Conservation (phyloP, 37 sponge, comb jelly and placozoan genomes). For the Dysidea cf. avara region DNA sequence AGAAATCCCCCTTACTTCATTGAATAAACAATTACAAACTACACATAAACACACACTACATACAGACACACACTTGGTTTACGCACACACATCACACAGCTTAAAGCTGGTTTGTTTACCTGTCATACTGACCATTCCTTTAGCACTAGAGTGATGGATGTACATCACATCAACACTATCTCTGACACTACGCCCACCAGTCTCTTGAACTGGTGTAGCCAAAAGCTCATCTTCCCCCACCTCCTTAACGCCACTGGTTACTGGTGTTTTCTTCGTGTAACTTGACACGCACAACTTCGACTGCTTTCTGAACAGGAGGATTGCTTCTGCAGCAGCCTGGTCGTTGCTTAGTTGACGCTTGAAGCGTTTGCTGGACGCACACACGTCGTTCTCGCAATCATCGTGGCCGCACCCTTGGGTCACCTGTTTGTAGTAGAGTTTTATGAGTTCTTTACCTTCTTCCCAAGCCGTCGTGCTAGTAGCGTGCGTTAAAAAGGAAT, state of each 20-base stretch:
- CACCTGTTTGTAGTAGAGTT: conserved; percentile 65
- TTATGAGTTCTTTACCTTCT: conserved; percentile 9
- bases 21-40: too few relatives aligned
- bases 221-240: neutral
- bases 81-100: neutral
- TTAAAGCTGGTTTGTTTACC: too few relatives aligned
- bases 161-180: too few relatives aligned
- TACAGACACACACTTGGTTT: neutral
- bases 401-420: conserved; percentile 74
- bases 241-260: neutral
- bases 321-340: conserved; percentile 69
- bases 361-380: conserved; percentile 66
- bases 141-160: conserved; percentile 19
- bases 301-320: conserved; percentile 15
- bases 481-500: too few relatives aligned
- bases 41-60: too few relatives aligned
- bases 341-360: conserved; percentile 34
- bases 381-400: conserved; percentile 58
- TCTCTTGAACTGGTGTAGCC: too few relatives aligned
- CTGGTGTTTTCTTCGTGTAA: neutral
- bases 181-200: neutral
- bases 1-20: too few relatives aligned
- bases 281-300: conserved; percentile 18
- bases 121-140: too few relatives aligned
- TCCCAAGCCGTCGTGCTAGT: neutral